phyloP scores from a whole-genome alignment of 2,888 invertebrate genomes.

The Mongoloraphidia duomilia region DNA sequence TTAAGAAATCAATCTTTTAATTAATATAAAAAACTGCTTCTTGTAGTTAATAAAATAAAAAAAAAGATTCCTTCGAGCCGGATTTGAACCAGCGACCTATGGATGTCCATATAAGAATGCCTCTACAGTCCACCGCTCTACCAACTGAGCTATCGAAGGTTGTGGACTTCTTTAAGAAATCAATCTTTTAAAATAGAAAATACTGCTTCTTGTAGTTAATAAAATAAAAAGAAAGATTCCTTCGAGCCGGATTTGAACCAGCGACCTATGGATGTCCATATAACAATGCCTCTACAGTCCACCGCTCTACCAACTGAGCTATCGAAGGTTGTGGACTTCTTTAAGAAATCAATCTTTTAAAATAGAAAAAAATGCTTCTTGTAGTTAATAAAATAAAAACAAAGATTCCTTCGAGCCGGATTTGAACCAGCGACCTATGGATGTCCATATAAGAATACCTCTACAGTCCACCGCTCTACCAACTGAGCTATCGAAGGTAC shows the following conservation, averaged over 20 bases:
- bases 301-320: no score
- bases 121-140: no score
- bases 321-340: no score
- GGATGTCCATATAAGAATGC: not conserved
- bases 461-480: constrained; percentile 30
- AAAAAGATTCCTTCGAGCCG: not conserved
- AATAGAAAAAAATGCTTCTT: no score
- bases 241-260: constrained; percentile 4
- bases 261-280: constrained; percentile 1
- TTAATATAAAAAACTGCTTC: no score
- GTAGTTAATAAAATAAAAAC: not conserved
- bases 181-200: no score
- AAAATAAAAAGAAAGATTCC: not conserved
- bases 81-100: constrained; percentile 4
- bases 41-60: not conserved
- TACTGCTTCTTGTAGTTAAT: no score
- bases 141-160: no score
- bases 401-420: not conserved
- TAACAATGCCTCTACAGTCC: no score
- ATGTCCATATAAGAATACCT: not conserved
- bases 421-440: constrained; percentile 4
- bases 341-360: no score
- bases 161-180: no score
- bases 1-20: no score
- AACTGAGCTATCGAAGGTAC: constrained; percentile 27